Percentiles rank a stretch among this genome's conserved stretches.
These are phyloP conservation scores for Cheilosia vulpina DNA, from an alignment of 2,888 invertebrate genomes.

Conservation along the genomic window DNA sequence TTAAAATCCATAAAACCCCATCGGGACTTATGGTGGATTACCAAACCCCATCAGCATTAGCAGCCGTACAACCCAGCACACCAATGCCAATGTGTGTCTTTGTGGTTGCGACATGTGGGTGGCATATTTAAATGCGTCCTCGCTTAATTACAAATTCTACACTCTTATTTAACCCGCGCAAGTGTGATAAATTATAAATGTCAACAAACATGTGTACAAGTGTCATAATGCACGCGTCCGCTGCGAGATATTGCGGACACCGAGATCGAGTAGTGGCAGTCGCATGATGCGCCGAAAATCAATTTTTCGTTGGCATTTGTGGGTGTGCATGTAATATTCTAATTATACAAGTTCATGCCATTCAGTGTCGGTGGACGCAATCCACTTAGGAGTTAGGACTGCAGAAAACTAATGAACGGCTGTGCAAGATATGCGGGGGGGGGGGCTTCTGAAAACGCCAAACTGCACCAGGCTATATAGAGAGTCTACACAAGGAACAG, in stretches of 20 bases:
- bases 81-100: background rate
- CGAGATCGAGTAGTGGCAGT: background rate
- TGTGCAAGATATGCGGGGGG: background rate
- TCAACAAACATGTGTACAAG: conserved; percentile 73
- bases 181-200: conserved; percentile 73
- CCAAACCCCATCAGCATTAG: conserved; percentile 13
- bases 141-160: conserved; percentile 67
- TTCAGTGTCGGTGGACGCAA: conserved; percentile 25
- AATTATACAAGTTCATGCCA: conserved; percentile 37
- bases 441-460: conserved; percentile 12
- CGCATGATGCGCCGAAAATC: conserved; percentile 6
- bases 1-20: conserved; percentile 44
- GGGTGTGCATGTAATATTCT: conserved; percentile 35
- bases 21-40: conserved; percentile 40
- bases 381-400: conserved; percentile 54
- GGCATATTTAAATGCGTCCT: conserved; percentile 47
- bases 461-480: conserved; percentile 17
- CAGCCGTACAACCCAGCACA: background rate
- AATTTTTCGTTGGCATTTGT: conserved; percentile 11
- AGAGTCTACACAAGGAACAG: conserved; percentile 32
- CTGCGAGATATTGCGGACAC: conserved; percentile 1
- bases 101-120: conserved; percentile 1
- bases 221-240: conserved; percentile 62
- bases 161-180: conserved; percentile 69
- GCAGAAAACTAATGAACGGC: conserved; percentile 66